phyloP scores from a whole-genome alignment of 2,113 vertebrate genomes.

The Salminus brasiliensis region DNA sequence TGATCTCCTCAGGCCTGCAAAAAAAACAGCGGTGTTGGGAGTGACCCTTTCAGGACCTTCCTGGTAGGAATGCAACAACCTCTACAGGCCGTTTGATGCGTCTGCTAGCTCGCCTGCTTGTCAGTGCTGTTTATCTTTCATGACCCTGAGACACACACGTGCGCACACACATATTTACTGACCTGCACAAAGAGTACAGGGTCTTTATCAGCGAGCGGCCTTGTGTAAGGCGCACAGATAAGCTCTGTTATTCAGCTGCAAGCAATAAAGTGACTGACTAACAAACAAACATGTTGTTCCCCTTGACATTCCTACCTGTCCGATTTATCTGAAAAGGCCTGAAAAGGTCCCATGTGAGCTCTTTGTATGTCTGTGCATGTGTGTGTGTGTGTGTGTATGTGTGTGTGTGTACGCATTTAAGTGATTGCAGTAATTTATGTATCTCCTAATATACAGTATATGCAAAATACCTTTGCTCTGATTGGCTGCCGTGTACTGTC shows the following conservation, averaged over 20 bases:
- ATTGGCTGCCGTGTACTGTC: too few relatives aligned
- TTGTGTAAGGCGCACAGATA: constrained; percentile 44
- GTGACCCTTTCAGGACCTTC: background rate
- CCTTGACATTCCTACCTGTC: constrained; percentile 36
- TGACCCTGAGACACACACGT: background rate
- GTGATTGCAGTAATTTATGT: too few relatives aligned
- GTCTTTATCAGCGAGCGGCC: constrained; percentile 6
- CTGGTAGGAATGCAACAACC: background rate
- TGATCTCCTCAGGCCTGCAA: too few relatives aligned
- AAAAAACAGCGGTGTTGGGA: background rate
- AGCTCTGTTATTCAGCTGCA: constrained; percentile 26
- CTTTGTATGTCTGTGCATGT: background rate
- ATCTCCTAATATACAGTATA: too few relatives aligned
- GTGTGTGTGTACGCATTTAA: background rate
- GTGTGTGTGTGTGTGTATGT: background rate
- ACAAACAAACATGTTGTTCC: constrained; percentile 37
- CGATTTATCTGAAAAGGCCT: constrained; percentile 10
- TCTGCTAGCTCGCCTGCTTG: background rate
- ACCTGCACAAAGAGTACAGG: background rate
- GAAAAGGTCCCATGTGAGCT: background rate
- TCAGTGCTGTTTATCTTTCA: background rate
- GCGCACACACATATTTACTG: constrained; percentile 1
- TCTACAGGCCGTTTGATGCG: background rate
- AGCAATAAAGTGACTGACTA: background rate
- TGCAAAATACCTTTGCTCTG: too few relatives aligned